Evolutionary conservation across 1,140 invertebrate genomes (phyloP), one percentile per base, ranked within the genome.

Genomic region (Pomphorhynchus laevis): DNA sequence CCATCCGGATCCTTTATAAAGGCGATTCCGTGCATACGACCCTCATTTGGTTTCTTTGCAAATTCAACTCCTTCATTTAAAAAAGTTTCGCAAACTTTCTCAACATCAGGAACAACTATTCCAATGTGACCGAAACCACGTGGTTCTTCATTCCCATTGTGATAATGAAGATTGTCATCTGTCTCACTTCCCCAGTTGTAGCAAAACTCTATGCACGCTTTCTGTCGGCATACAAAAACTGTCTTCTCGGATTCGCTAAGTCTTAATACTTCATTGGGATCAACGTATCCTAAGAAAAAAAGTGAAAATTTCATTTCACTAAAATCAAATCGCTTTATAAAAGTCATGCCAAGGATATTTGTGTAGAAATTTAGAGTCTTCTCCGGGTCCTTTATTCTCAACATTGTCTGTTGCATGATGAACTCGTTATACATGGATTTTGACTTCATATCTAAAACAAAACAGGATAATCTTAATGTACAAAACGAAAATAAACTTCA

Each of bases 331-430:
- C 25, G n/a, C 25, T 23, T 17, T 22, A 39, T 14, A 39, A 46
- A 61, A 60, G 66, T 69, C 77, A 86, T 84, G 12, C 79, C 79
- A 4, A 86, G 57, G 3, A 84, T 69, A 45, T 69, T 65, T 0
- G 73, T 72, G 54, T 89, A 89, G 53, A 86, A 89, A 21, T 74
- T 70, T 24, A 89, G 52, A 0, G 73, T 74, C 44, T 65, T 67
- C 48, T 66, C 65, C 1, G 77, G 75, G 54, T 86, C 76, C 54
- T 82, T 84, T 34, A 86, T 76, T 39, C 77, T 65, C 49, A 72
- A 74, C 79, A 86, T 89, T 6, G 77, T 84, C 65, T 86, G 77
- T 62, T 84, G 77, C 53, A 86, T 72, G 41, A 84, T 65, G 51
- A 74, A 84, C 38, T 74, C 72, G n/a, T n/a, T n/a, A n/a, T n/a